These are phyloP conservation scores for Sula dactylatra DNA, from an alignment of 2,113 vertebrate genomes.

Conservation along the genomic window DNA sequence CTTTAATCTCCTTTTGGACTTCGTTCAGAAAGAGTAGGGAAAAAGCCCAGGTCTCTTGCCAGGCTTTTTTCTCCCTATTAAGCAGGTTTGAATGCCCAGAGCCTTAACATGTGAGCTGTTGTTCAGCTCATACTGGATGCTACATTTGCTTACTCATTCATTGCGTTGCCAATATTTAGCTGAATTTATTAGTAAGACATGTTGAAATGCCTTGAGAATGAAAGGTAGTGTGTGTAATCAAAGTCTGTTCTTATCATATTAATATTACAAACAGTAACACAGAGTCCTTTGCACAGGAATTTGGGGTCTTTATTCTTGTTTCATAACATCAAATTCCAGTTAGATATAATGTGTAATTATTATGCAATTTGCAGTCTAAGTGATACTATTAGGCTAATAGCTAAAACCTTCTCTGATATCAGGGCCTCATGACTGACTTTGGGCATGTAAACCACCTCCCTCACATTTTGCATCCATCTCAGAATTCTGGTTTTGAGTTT, in stretches of 20 bases:
- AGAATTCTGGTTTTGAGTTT: background rate
- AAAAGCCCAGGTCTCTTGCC: background rate
- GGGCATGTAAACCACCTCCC: background rate
- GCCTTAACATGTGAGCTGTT: background rate
- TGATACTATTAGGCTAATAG: background rate
- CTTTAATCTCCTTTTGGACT: background rate
- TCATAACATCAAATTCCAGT: background rate
- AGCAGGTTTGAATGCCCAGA: background rate
- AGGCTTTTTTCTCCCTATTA: background rate
- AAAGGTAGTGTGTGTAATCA: background rate
- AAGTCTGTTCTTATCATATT: background rate
- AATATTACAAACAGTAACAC: background rate
- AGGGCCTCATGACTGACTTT: background rate
- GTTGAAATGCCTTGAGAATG: background rate
- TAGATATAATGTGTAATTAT: background rate
- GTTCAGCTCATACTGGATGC: background rate
- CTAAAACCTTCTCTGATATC: background rate
- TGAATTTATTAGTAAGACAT: background rate
- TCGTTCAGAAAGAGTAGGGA: background rate
- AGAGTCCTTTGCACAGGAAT: background rate
- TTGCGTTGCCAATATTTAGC: background rate
- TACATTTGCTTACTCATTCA: background rate
- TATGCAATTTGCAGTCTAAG: background rate
- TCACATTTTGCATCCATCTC: background rate
- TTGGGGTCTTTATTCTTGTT: background rate